Evolutionary conservation across 2,113 vertebrate species (phyloP), one percentile per base, ranked within the genome.

Genomic region (Colius striatus): DNA sequence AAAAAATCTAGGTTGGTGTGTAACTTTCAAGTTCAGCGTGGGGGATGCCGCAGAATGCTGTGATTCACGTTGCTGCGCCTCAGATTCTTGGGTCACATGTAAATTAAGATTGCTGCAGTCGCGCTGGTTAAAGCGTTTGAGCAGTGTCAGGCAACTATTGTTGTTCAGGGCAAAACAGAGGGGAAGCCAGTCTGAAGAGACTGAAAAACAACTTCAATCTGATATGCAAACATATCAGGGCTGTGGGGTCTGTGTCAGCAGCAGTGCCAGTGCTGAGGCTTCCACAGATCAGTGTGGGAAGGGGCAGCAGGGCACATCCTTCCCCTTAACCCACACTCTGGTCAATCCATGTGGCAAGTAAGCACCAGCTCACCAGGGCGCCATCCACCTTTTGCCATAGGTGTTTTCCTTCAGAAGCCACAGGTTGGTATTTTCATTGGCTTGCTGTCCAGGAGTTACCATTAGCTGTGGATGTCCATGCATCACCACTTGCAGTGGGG

Each of bases 1-100:
- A 92, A 92, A 90, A 94, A 88, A 95, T 90, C 93, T 94, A 93
- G 94, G 83, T 96, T 95, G 94, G 92, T 93, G 68, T 82, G 84
- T 82, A 96, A 92, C 88, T 95, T 89, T 23, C 27, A 92, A 88
- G 76, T 67, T 95, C 65, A 86, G 88, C 1, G 48, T 93, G 94
- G 94, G 93, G 93, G 92, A 93, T 93, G 92, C 57, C 5, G 0
- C 76, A 45, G 86, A 93, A 53, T 15, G 66, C 90, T 50, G 87
- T 76, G 63, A 94, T 90, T 89, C 75, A 36, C 84, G 63, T 85
- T 17, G 19, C 82, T 55, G 88, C 8, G 15, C 67, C 63, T 27
- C 4, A 8, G 57, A 38, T 94, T 65, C 85, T 90, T 66, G 89
- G 89, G 92, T 92, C 38, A 1, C 68, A 45, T 91, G 90, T 81